Percentiles rank a stretch among this genome's conserved stretches.
Conservation (phyloP, 2,113 vertebrate genomes). For the Gnathonemus longibarbis region DNA sequence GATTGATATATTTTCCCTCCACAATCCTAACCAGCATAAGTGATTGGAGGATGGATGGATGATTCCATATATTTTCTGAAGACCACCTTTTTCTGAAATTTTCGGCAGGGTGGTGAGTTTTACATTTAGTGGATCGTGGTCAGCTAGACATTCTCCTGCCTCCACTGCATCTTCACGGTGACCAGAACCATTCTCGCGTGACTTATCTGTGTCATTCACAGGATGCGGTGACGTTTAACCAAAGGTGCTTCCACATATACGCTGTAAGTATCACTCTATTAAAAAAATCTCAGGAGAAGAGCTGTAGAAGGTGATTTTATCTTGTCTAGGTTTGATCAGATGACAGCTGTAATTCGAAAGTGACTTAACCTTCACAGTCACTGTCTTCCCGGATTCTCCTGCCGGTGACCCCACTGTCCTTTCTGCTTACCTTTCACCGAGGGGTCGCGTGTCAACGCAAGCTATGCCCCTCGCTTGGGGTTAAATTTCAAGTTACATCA, state of each 20-base stretch:
- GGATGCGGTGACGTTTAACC: background rate
- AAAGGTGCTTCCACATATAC: background rate
- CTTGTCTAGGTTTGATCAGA: background rate
- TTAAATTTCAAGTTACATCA: background rate
- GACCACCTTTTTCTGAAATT: background rate
- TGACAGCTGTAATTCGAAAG: background rate
- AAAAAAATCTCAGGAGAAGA: background rate
- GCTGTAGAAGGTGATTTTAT: background rate
- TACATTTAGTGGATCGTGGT: background rate
- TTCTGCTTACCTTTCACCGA: background rate
- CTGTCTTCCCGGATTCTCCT: background rate
- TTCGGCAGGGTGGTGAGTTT: background rate
- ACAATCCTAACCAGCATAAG: background rate
- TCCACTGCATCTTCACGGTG: background rate
- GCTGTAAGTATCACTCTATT: background rate
- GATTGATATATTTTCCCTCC: background rate
- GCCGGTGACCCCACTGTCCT: background rate
- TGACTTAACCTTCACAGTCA: background rate
- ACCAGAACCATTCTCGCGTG: background rate
- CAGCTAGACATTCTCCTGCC: background rate
- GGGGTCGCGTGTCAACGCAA: background rate
- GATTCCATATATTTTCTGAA: background rate
- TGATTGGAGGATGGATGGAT: background rate
- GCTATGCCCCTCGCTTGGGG: background rate
- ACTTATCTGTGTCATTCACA: background rate